Evolutionary conservation across 2,888 invertebrate species (phyloP).

Genomic region (Coronaproctus castanopsis): DNA sequence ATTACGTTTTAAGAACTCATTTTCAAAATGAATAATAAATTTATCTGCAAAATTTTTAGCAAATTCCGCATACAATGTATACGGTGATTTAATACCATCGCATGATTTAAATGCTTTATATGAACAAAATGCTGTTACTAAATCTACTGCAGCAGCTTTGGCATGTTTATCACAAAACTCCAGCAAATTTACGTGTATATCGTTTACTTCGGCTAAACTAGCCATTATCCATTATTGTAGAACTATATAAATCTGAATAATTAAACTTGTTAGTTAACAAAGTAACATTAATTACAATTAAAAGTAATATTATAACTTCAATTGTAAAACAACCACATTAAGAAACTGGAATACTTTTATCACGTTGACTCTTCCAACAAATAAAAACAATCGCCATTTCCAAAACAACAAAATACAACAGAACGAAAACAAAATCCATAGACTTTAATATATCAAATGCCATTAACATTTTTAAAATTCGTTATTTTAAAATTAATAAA

Average conservation of each 20-base stretch:
- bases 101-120: slow-evolving; percentile 11
- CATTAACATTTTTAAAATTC: too few species aligned
- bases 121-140: slow-evolving; percentile 11
- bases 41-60: slow-evolving; percentile 12
- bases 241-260: too few species aligned
- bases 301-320: too few species aligned
- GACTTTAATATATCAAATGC: too few species aligned
- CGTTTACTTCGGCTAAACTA: slow-evolving; percentile 5
- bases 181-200: slow-evolving; percentile 10
- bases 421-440: not conserved
- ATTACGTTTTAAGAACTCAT: slow-evolving; percentile 11
- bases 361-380: not conserved
- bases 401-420: not conserved
- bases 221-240: slow-evolving; percentile 4
- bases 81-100: slow-evolving; percentile 9
- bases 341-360: too few species aligned
- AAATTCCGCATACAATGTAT: slow-evolving; percentile 8
- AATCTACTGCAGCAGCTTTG: slow-evolving; percentile 12
- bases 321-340: too few species aligned
- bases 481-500: too few species aligned
- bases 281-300: too few species aligned
- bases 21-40: slow-evolving; percentile 10
- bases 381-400: not conserved
- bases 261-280: too few species aligned
- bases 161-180: slow-evolving; percentile 13